Conservation (phyloP, 1,140 invertebrate genomes). For the Bombyx mandarina region DNA sequence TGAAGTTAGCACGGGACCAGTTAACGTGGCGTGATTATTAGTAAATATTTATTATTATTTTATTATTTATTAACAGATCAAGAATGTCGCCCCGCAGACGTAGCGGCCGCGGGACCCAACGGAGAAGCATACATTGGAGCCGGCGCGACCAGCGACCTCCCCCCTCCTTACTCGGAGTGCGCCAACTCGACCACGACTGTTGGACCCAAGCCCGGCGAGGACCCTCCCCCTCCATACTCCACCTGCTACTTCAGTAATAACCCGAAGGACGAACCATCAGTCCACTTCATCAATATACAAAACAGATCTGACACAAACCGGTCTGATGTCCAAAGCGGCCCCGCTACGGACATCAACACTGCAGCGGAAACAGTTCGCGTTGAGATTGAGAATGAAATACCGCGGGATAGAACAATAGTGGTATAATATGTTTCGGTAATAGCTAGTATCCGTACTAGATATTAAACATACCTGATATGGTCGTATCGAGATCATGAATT, state of each 20-base stretch:
- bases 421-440: background rate
- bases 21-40: too few relatives aligned
- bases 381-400: background rate
- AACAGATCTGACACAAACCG: background rate
- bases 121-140: background rate
- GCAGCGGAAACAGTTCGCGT: background rate
- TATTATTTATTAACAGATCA: background rate
- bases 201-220: conserved; percentile 7
- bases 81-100: background rate
- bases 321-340: background rate
- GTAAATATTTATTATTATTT: too few relatives aligned
- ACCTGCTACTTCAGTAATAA: conserved; percentile 35
- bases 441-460: background rate
- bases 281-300: conserved; percentile 16
- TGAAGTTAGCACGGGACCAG: too few relatives aligned
- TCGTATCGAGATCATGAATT: background rate
- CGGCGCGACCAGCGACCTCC: conserved; percentile 17
- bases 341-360: background rate
- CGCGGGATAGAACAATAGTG: background rate
- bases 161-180: conserved; percentile 43
- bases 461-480: background rate
- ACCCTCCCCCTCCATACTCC: conserved; percentile 46
- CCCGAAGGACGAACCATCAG: conserved; percentile 29
- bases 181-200: conserved; percentile 4
- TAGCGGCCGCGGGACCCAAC: background rate